These are phyloP conservation scores for Syrrhaptes paradoxus DNA, from an alignment of 2,113 vertebrate species.

Conservation along the genomic window DNA sequence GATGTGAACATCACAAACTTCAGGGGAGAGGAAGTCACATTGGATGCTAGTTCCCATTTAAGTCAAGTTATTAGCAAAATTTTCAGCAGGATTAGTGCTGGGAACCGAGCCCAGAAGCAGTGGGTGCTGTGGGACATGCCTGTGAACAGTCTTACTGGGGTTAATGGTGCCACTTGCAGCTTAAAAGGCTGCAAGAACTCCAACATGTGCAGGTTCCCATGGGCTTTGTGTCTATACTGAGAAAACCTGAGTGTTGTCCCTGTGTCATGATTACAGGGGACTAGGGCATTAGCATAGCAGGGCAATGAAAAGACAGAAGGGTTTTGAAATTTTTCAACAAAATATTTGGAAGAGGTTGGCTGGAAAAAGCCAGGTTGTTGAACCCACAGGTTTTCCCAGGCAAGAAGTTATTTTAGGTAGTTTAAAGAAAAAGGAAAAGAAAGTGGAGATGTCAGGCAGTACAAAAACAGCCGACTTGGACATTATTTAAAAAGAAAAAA, in stretches of 20 bases:
- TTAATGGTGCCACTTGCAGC: slow-evolving; percentile 3
- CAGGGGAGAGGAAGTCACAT: no score
- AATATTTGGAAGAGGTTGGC: not conserved
- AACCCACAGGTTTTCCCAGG: not conserved
- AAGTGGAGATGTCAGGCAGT: not conserved
- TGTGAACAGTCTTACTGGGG: not conserved
- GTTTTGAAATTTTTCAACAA: not conserved
- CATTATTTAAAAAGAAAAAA: not conserved
- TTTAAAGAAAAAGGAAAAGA: not conserved
- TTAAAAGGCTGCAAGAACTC: not conserved
- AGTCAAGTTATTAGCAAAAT: not conserved
- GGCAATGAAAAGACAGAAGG: not conserved
- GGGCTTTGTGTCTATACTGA: not conserved
- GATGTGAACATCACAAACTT: accelerated
- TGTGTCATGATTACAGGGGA: not conserved
- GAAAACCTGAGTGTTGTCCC: not conserved
- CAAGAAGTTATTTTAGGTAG: not conserved
- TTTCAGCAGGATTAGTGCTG: not conserved
- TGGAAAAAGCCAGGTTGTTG: not conserved
- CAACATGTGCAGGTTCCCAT: not conserved
- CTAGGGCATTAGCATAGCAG: not conserved
- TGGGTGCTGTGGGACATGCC: not conserved
- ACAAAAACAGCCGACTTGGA: not conserved
- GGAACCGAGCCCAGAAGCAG: not conserved
- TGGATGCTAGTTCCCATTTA: not conserved